Evolutionary conservation across 2,888 invertebrate genomes (phyloP).

Genomic region (Celastrina argiolus): DNA sequence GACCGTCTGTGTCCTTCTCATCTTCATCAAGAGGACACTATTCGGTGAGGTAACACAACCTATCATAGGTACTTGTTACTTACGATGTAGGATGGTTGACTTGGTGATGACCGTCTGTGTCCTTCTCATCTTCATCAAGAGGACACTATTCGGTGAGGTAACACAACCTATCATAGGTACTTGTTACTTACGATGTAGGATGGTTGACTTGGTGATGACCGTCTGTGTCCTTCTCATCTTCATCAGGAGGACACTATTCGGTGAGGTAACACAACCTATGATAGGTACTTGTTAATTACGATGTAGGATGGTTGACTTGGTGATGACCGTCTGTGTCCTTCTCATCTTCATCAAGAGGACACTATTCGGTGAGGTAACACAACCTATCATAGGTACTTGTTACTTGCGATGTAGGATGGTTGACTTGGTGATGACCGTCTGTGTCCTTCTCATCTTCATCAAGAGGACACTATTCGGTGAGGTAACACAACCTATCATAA

Average conservation of each 20-base stretch:
- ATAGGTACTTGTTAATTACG: slow-evolving; percentile 67
- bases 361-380: slow-evolving; percentile 26
- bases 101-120: slow-evolving; percentile 56
- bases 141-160: slow-evolving; percentile 31
- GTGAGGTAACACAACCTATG: too few relatives aligned
- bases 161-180: too few relatives aligned
- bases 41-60: too few relatives aligned
- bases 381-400: too few relatives aligned
- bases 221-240: slow-evolving; percentile 45
- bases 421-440: slow-evolving; percentile 64
- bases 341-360: slow-evolving; percentile 45
- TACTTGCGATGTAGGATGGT: slow-evolving; percentile 83
- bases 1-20: slow-evolving; percentile 50
- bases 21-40: slow-evolving; percentile 45
- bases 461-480: slow-evolving; percentile 34
- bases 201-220: slow-evolving; percentile 74
- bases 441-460: slow-evolving; percentile 48
- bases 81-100: slow-evolving; percentile 83
- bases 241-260: slow-evolving; percentile 42
- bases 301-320: slow-evolving; percentile 80
- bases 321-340: slow-evolving; percentile 55
- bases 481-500: too few relatives aligned
- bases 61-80: slow-evolving; percentile 43
- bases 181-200: slow-evolving; percentile 80
- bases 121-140: slow-evolving; percentile 46